Conservation (phyloP, 2,888 invertebrate genomes). For the Rhyacophila evoluta region DNA sequence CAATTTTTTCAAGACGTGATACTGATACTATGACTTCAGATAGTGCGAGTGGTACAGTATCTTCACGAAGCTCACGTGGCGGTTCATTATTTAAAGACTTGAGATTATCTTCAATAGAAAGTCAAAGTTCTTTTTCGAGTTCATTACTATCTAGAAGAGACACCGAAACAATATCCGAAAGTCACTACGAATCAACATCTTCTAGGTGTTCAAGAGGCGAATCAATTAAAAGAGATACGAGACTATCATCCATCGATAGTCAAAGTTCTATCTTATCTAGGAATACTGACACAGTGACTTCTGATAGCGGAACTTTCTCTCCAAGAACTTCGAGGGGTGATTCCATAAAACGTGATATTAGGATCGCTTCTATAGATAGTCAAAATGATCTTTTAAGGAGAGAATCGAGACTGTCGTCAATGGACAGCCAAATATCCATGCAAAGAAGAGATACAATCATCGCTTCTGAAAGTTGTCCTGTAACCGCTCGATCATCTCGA, state of each 20-base stretch:
- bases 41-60: conserved; percentile 6
- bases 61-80: conserved; percentile 31
- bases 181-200: conserved; percentile 27
- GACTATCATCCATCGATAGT: conserved; percentile 49
- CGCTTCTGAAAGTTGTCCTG: neutral
- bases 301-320: conserved; percentile 35
- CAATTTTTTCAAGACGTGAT: conserved; percentile 28
- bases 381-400: conserved; percentile 38
- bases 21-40: conserved; percentile 30
- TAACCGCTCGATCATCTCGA: neutral
- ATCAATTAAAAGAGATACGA: conserved; percentile 46
- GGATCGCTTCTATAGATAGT: conserved; percentile 30
- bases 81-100: conserved; percentile 46
- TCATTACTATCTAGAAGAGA: conserved; percentile 48
- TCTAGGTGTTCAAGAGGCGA: conserved; percentile 44
- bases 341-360: conserved; percentile 45
- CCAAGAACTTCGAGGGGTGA: conserved; percentile 47
- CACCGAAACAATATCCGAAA: conserved; percentile 35
- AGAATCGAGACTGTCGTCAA: conserved; percentile 46
- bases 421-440: conserved; percentile 46
- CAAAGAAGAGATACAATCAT: neutral
- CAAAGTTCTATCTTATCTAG: conserved; percentile 44
- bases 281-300: conserved; percentile 34
- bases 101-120: conserved; percentile 47
- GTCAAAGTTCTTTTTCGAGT: conserved; percentile 50